A percentile compares a stretch with the other conserved stretches of the same genome.
These are phyloP conservation scores for Eleginops maclovinus DNA, from an alignment of 2,113 vertebrate genomes.

Conservation along the genomic window DNA sequence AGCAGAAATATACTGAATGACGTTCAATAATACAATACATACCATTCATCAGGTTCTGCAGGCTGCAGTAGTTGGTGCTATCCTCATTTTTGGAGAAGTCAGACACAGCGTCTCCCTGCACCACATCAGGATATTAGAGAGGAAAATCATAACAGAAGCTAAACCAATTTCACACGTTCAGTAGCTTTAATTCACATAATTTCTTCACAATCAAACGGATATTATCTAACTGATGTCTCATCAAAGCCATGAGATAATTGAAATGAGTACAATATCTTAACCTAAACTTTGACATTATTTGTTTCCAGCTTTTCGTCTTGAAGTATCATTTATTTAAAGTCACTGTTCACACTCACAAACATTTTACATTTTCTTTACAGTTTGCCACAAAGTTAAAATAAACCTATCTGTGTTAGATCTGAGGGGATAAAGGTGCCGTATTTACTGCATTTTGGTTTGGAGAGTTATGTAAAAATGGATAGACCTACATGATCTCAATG, in stretches of 20 bases:
- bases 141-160: neutral
- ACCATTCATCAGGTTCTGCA: conserved; percentile 74
- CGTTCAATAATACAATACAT: neutral
- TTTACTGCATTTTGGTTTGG: too few species aligned
- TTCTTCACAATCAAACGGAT: neutral
- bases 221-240: neutral
- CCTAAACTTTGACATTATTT: neutral
- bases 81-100: conserved; percentile 49
- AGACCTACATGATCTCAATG: too few species aligned
- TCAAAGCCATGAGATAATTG: neutral
- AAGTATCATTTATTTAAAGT: neutral
- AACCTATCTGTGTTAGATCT: too few species aligned
- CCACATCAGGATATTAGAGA: neutral
- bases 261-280: neutral
- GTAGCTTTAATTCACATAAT: neutral
- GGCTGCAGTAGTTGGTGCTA: conserved; percentile 69
- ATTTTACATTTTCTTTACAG: too few species aligned
- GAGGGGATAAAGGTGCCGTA: too few species aligned
- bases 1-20: neutral
- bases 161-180: neutral
- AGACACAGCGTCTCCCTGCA: conserved; percentile 55
- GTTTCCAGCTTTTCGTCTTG: neutral
- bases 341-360: too few species aligned
- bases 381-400: too few species aligned
- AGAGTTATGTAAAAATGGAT: too few species aligned